Evolutionary conservation across 2,113 vertebrate species (phyloP).

Genomic region (Gila orcuttii): DNA sequence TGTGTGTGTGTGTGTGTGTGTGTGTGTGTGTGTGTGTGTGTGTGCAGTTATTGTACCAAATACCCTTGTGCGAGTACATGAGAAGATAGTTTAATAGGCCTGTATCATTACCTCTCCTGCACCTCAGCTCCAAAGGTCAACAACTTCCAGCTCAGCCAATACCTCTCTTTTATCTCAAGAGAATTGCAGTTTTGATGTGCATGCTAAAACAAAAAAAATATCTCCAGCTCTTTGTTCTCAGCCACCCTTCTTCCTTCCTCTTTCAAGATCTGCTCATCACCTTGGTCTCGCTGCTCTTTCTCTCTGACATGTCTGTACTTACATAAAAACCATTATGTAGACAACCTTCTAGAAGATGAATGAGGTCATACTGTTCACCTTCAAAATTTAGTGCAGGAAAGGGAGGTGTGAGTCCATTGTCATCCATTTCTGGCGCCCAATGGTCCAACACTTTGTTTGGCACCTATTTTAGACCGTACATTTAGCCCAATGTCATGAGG

Average conservation of each 20-base stretch:
- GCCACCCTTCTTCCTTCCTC: not conserved
- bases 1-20: not conserved
- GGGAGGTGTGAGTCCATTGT: not conserved
- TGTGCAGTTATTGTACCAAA: constrained; percentile 3
- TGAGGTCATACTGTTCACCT: constrained; percentile 1
- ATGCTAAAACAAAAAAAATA: constrained; percentile 6
- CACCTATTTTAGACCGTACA: constrained; percentile 20
- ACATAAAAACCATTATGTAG: not conserved
- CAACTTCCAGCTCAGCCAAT: constrained; percentile 22
- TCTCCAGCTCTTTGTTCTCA: not conserved
- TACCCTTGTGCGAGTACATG: constrained; percentile 14
- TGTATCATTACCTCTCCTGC: constrained; percentile 24
- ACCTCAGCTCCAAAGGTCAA: constrained; percentile 29
- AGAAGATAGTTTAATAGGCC: constrained; percentile 33
- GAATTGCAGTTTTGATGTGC: constrained; percentile 39
- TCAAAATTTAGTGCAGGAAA: constrained; percentile 25
- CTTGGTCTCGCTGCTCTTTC: not conserved
- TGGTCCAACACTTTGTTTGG: constrained; percentile 11
- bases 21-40: too few species aligned
- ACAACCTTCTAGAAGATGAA: constrained; percentile 25
- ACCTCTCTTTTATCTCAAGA: constrained; percentile 31
- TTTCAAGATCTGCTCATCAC: not conserved
- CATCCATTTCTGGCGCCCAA: not conserved
- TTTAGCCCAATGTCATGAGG: constrained; percentile 10
- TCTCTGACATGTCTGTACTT: not conserved